A percentile compares a stretch with the other conserved stretches of the same genome.
These are phyloP conservation scores for Lepidocyrtinus sp. DNA, from an alignment of 2,888 invertebrate species.

Conservation along the genomic window DNA sequence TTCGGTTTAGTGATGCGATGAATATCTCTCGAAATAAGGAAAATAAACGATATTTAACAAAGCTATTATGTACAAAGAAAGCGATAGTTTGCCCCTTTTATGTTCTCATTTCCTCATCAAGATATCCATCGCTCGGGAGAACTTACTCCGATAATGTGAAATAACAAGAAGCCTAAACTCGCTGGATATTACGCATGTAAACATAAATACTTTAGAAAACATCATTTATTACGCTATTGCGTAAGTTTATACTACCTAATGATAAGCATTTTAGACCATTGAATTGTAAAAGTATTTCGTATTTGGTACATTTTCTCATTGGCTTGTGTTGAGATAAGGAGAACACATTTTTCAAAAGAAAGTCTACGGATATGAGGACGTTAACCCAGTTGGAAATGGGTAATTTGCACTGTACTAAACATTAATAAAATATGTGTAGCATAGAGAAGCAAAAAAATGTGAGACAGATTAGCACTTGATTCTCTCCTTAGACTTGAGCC, in stretches of 20 bases:
- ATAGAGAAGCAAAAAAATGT: slow-evolving; percentile 18
- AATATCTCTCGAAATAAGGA: neutral
- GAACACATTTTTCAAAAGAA: too few species aligned
- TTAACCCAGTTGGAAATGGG: slow-evolving; percentile 58
- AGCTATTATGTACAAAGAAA: neutral
- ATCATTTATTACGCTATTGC: too few species aligned
- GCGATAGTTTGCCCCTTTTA: too few species aligned
- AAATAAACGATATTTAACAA: neutral
- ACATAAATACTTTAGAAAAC: neutral
- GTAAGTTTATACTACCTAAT: too few species aligned
- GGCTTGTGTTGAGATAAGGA: too few species aligned
- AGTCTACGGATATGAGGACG: slow-evolving; percentile 14
- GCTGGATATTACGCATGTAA: neutral
- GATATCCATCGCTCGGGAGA: neutral
- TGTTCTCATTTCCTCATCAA: neutral
- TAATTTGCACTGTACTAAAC: slow-evolving; percentile 52
- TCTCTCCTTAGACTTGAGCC: neutral
- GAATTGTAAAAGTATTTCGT: too few species aligned
- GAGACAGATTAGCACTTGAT: slow-evolving; percentile 56
- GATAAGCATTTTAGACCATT: too few species aligned
- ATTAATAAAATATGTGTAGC: slow-evolving; percentile 49
- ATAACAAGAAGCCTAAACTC: neutral
- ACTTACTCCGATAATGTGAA: neutral
- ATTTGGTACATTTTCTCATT: too few species aligned
- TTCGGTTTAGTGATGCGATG: too few species aligned